Conservation (phyloP, 2,113 vertebrate genomes). For the Taxidea taxus region DNA sequence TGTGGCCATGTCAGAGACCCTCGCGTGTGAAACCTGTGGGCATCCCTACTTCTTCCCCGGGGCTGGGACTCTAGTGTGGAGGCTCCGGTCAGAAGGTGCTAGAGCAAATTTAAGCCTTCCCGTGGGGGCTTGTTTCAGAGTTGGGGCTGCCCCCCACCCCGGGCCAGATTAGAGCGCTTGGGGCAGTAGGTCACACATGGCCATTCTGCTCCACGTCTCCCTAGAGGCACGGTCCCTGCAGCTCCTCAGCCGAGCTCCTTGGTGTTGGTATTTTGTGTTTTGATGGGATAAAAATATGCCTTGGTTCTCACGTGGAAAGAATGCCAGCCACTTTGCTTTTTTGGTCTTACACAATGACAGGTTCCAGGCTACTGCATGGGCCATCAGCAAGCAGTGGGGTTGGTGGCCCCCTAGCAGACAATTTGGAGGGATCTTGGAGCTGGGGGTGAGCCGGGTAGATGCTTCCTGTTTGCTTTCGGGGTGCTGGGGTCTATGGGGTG, state of each 20-base stretch:
- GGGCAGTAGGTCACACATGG: not conserved
- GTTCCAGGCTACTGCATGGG: not conserved
- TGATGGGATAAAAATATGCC: conserved; percentile 74
- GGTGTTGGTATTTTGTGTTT: conserved; percentile 48
- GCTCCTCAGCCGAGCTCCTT: not conserved
- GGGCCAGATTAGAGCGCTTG: fast-evolving
- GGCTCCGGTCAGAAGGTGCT: not conserved
- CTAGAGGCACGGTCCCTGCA: fast-evolving
- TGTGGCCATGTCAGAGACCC: not conserved
- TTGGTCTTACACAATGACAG: not conserved
- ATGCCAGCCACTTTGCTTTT: conserved; percentile 70
- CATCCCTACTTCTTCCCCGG: not conserved
- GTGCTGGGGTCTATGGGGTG: not conserved
- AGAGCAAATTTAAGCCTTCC: not conserved
- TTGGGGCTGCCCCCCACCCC: not conserved
- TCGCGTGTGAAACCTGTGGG: not conserved
- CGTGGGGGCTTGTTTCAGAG: not conserved
- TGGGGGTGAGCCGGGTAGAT: fast-evolving
- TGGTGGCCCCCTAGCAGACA: fast-evolving
- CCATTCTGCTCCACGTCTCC: not conserved
- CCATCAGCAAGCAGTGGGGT: not conserved
- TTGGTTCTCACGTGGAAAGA: conserved; percentile 62
- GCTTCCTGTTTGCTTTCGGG: not conserved
- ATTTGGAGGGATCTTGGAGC: not conserved
- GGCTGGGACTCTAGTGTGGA: not conserved